A percentile compares a stretch with the other conserved stretches of the same genome.
Conservation (phyloP, 2,113 vertebrate genomes). For the Myotis lucifugus region DNA sequence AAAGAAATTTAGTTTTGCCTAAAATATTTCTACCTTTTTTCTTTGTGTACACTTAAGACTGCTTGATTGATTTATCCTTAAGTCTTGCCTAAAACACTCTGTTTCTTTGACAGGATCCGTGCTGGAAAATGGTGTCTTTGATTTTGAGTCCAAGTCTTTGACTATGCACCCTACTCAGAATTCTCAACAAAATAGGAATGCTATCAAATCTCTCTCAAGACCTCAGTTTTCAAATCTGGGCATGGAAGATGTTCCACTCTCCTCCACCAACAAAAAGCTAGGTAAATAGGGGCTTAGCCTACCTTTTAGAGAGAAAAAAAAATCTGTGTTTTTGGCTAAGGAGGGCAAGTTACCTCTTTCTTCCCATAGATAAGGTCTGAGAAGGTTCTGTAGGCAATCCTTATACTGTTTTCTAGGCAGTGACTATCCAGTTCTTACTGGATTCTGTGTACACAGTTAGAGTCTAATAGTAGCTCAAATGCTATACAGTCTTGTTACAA, state of each 20-base stretch:
- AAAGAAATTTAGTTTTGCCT: not conserved
- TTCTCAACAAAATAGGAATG: slow-evolving; percentile 77
- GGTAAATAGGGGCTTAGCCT: slow-evolving; percentile 83
- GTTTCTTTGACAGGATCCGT: slow-evolving; percentile 83
- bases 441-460: not conserved
- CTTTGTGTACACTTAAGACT: slow-evolving; percentile 3
- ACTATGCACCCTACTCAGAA: slow-evolving; percentile 78
- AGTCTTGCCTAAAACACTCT: slow-evolving; percentile 41
- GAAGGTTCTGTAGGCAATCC: not conserved
- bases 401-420: not conserved
- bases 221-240: slow-evolving; percentile 79
- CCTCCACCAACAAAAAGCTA: slow-evolving; percentile 89
- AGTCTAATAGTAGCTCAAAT: slow-evolving; percentile 50
- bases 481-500: not conserved
- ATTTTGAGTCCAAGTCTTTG: slow-evolving; percentile 83
- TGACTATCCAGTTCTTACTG: not conserved
- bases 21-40: slow-evolving; percentile 4
- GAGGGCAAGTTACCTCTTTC: not conserved
- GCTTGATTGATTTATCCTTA: not conserved
- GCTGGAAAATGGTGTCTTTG: slow-evolving; percentile 85
- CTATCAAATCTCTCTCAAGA: slow-evolving; percentile 85
- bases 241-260: slow-evolving; percentile 81
- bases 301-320: not conserved
- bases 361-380: slow-evolving; percentile 7
- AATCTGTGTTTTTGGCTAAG: not conserved